These are phyloP conservation scores for Dicentrarchus labrax DNA, from an alignment of 2,113 vertebrate genomes.

Conservation along the genomic window DNA sequence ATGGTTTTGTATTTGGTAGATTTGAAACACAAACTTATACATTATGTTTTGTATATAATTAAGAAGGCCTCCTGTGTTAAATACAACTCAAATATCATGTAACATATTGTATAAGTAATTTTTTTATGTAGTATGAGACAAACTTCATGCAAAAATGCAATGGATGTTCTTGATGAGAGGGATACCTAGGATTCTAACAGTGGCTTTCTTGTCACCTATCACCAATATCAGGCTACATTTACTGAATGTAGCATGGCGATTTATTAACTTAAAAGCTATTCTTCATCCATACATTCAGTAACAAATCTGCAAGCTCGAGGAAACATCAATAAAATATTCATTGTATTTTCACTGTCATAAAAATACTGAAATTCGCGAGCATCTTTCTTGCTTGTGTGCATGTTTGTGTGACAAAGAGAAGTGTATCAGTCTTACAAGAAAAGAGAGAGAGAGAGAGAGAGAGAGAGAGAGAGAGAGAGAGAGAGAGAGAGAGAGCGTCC, in stretches of 20 bases:
- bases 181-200: not conserved
- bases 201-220: not conserved
- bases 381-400: slow-evolving; percentile 24
- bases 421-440: not conserved
- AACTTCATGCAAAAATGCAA: no score
- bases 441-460: not conserved
- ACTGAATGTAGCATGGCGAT: not conserved
- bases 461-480: not conserved
- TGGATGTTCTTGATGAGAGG: not conserved
- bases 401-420: slow-evolving; percentile 29
- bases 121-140: no score
- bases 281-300: not conserved
- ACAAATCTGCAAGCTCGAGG: not conserved
- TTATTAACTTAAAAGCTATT: slow-evolving; percentile 22
- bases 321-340: slow-evolving; percentile 1
- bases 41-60: no score
- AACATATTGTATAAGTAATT: not conserved
- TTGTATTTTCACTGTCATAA: slow-evolving; percentile 18
- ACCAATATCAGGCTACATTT: slow-evolving; percentile 20
- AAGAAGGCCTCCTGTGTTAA: no score
- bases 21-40: not conserved
- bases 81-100: no score
- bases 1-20: not conserved
- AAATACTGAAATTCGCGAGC: slow-evolving; percentile 4
- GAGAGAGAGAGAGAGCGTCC: not conserved